phyloP scores from a whole-genome alignment of 1,140 invertebrate genomes.

The Trachymyrmex cornetzi region DNA sequence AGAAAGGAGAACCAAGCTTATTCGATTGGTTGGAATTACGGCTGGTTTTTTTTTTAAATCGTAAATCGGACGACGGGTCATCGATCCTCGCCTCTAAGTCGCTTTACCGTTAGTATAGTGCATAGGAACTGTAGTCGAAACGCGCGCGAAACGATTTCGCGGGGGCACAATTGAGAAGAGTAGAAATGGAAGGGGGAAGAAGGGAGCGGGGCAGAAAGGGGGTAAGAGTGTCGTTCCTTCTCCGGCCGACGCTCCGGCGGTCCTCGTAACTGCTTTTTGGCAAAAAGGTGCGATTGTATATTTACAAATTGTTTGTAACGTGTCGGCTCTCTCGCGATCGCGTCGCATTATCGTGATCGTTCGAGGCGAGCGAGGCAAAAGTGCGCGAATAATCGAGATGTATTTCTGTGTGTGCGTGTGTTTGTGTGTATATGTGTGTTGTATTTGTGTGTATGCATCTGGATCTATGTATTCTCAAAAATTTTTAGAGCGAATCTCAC shows the following conservation, averaged over 20 bases:
- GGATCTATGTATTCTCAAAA: background rate
- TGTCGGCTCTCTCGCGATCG: slow-evolving; percentile 39
- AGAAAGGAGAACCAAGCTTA: slow-evolving; percentile 74
- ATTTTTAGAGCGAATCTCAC: too few relatives aligned
- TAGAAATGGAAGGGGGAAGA: slow-evolving; percentile 14
- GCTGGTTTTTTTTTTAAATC: slow-evolving; percentile 33
- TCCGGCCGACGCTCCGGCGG: slow-evolving; percentile 69
- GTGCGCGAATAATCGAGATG: slow-evolving; percentile 52
- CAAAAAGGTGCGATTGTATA: slow-evolving; percentile 63
- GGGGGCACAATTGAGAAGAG: background rate
- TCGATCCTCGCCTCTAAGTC: slow-evolving; percentile 66
- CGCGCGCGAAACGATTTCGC: slow-evolving; percentile 66
- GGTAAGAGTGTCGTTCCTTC: slow-evolving; percentile 65
- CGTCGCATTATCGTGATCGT: slow-evolving; percentile 24
- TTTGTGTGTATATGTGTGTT: background rate
- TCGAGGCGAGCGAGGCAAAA: slow-evolving; percentile 65
- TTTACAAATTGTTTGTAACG: slow-evolving; percentile 42
- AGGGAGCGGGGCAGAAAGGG: background rate
- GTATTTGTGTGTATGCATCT: background rate
- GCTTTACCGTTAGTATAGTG: slow-evolving; percentile 67
- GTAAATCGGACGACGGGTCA: slow-evolving; percentile 63
- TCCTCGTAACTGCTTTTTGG: slow-evolving; percentile 67
- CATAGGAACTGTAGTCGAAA: slow-evolving; percentile 79
- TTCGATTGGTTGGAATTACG: slow-evolving; percentile 74
- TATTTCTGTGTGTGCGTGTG: background rate